Evolutionary conservation across 2,888 invertebrate genomes (phyloP), one percentile per base, ranked within the genome.

Genomic region (Dicyrtomina minuta): DNA sequence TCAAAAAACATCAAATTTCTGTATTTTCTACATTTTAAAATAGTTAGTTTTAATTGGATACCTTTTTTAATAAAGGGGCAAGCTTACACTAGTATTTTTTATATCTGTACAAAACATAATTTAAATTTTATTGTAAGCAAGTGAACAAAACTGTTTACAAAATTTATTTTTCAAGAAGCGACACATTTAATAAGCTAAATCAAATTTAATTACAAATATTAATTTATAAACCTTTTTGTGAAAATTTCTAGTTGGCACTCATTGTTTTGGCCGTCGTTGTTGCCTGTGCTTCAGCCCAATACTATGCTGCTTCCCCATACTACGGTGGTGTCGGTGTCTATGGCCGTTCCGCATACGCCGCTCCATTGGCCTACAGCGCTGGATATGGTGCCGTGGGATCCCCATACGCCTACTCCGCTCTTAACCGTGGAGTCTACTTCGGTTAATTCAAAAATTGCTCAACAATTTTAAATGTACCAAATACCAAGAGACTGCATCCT

Each of bases 251-350:
- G 69, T 24, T 72, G 20, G 72, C 66, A 66, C 27, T 72, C 66
- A 66, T 73, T 60, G 41, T 75, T 72, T 66, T 74, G 65, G 74
- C 71, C 61, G 74, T 69, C 64, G 17, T 74, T 56, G 60, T 74
- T 41, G 70, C 73, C 58, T 55, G 70, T 33, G 73, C 71, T 26
- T 60, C 72, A 43, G 68, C 70, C 67, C 74, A 74, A 71, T 71
- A 72, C 49, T 72, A 69, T 60, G 74, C 68, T 53, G 67, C 41
- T 20, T 68, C n/a, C n/a, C n/a, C n/a, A n/a, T n/a, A 60, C 56
- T 72, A 69, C 24, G 46, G 58, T 53, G 70, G 17, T 27, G 68
- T 68, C n/a, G 70, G 17, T 27, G 43, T 60, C 39, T 33, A 59
- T 46, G 72, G 64, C 24, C 70, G 70, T 41, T 61, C 60, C 55